Evolutionary conservation across 2,797 vertebrate genomes (phyloP), one percentile per base, ranked within the genome.

Genomic region (Fistularia commersonii): DNA sequence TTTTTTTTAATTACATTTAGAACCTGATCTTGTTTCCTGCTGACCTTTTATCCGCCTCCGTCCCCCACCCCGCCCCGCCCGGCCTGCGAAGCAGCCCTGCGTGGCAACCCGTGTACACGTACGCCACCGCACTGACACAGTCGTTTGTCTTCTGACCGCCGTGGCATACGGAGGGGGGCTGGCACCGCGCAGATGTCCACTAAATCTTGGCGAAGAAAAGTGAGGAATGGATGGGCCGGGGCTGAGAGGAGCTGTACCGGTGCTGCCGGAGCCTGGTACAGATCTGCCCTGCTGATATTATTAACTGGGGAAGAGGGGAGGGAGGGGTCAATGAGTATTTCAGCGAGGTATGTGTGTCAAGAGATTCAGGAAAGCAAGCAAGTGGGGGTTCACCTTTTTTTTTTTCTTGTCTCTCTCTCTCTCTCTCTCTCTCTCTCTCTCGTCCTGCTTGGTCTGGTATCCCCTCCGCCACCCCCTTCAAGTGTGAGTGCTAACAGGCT

Each of bases 161-260:
- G 66, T 69, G 74, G 81, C 87, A 88, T 87, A 86, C 76, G 84
- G 84, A 85, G 82, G 69, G 76, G 77, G 79, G 81, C 80, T 87
- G 86, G 88, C 86, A 87, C 85, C 55, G 86, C 87, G 83, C 89
- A 91, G 88, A 89, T 90, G 88, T 90, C 84, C 79, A 66, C 84
- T 85, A 88, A 88, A 83, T 89, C 88, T 88, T 89, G 89, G 87
- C 83, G 82, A 81, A 81, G 77, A n/a, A 70, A 70, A 80, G 78
- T 76, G 85, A 87, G 74, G 65, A 80, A 81, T 78, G 74, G 80
- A 80, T 75, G 74, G 61, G 66, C 53, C 60, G 60, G 53, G 70
- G 61, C 55, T 76, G 48, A 74, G 74, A 80, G 63, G 62, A 74
- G 78, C 69, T 75, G 69, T 69, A 74, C 63, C 33, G 61, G 70